A percentile compares a stretch with the other conserved stretches of the same genome.
Evolutionary conservation across 2,888 invertebrate species (phyloP).

Genomic region (Encarsia formosa): DNA sequence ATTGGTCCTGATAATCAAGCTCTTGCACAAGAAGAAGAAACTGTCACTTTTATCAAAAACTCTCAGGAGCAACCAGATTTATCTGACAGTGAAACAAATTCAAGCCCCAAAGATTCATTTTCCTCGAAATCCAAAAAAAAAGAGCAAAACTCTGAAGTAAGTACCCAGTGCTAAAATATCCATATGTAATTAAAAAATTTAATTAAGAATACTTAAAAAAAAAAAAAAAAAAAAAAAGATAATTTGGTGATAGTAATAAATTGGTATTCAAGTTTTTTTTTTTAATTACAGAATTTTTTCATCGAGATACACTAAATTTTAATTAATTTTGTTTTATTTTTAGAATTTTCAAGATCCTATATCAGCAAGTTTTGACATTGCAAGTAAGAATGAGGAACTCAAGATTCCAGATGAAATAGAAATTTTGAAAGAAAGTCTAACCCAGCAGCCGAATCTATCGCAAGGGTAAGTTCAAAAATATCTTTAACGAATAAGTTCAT

Average conservation of each 20-base stretch:
- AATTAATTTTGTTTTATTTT: not conserved
- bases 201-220: no score
- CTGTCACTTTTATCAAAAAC: conserved; percentile 27
- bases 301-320: not conserved
- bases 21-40: conserved; percentile 29
- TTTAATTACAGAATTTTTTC: no score
- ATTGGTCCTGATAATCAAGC: conserved; percentile 30
- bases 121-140: conserved; percentile 13
- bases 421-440: conserved; percentile 41
- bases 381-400: conserved; percentile 15
- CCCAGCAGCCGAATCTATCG: conserved; percentile 45
- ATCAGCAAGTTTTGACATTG: conserved; percentile 13
- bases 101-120: conserved; percentile 11
- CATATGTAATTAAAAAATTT: no score
- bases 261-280: not conserved
- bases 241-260: no score
- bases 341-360: conserved; percentile 10
- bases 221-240: no score
- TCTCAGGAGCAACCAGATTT: conserved; percentile 1
- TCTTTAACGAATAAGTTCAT: no score
- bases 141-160: conserved; percentile 12
- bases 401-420: conserved; percentile 32
- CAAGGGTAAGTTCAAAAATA: conserved; percentile 40
- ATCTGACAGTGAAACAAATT: not conserved
- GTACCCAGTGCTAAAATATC: no score